Percentiles rank a stretch among this genome's conserved stretches.
Evolutionary conservation across 1,140 invertebrate species (phyloP).

Genomic region (Drosophila suzukii): DNA sequence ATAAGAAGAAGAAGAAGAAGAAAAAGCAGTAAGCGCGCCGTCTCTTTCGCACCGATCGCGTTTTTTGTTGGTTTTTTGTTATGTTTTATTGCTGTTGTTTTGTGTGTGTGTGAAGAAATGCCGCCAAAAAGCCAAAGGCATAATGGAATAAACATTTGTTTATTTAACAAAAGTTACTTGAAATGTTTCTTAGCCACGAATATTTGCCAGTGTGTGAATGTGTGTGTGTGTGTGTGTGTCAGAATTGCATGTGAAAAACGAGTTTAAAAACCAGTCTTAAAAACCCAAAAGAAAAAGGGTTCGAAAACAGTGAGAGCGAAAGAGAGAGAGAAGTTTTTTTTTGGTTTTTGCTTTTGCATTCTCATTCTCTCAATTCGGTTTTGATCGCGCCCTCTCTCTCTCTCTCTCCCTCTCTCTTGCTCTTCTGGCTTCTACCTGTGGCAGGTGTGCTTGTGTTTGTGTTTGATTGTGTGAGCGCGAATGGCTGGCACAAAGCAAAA

Average conservation of each 20-base stretch:
- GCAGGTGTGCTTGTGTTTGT: constrained; percentile 65
- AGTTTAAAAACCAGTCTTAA: constrained; percentile 68
- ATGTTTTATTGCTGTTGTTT: constrained; percentile 33
- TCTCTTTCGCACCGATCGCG: constrained; percentile 34
- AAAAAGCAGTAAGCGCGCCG: constrained; percentile 31
- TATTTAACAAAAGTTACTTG: constrained; percentile 15
- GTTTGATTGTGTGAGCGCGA: constrained; percentile 56
- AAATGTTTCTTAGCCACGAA: constrained; percentile 19
- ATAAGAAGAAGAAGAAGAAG: constrained; percentile 1
- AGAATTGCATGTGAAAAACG: constrained; percentile 75
- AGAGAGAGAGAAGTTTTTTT: constrained; percentile 13
- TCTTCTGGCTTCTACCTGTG: constrained; percentile 49
- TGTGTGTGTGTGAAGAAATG: constrained; percentile 21
- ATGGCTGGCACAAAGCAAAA: constrained; percentile 68
- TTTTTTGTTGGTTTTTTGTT: constrained; percentile 53
- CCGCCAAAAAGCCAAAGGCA: constrained; percentile 24
- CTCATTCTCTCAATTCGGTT: constrained; percentile 3
- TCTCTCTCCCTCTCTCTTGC: neutral
- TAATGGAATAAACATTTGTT: constrained; percentile 22
- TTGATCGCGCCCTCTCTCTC: constrained; percentile 7
- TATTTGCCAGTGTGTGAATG: constrained; percentile 12
- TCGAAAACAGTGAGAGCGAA: constrained; percentile 33
- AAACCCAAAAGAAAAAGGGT: constrained; percentile 65
- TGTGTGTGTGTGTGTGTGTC: constrained; percentile 22
- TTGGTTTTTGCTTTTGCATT: constrained; percentile 3